phyloP scores from a whole-genome alignment of 2,113 vertebrate species.

The Triplophysa dalaica region DNA sequence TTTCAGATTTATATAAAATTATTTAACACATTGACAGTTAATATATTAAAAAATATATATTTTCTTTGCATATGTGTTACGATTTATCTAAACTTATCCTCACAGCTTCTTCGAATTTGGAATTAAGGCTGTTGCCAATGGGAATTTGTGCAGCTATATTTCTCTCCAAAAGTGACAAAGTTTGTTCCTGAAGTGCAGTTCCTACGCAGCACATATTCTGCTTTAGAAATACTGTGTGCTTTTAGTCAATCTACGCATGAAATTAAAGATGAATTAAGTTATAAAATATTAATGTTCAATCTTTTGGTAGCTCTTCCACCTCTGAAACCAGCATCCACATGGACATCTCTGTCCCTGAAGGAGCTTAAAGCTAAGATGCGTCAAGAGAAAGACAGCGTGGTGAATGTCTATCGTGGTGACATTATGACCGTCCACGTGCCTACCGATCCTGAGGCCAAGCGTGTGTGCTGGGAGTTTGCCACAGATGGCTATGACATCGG shows the following conservation, averaged over 20 bases:
- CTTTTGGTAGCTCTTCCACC: slow-evolving; percentile 78
- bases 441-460: slow-evolving; percentile 88
- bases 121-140: not conserved
- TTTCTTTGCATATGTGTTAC: too few species aligned
- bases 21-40: too few species aligned
- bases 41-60: too few species aligned
- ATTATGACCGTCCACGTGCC: slow-evolving; percentile 94
- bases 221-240: not conserved
- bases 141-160: not conserved
- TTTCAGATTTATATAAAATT: too few species aligned
- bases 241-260: not conserved
- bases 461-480: slow-evolving; percentile 96
- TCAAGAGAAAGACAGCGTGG: slow-evolving; percentile 84
- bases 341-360: slow-evolving; percentile 87
- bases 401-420: slow-evolving; percentile 93
- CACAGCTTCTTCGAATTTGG: too few species aligned
- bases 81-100: too few species aligned
- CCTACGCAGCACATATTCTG: not conserved
- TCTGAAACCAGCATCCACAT: slow-evolving; percentile 83
- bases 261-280: too few species aligned
- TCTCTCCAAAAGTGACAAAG: too few species aligned
- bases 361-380: slow-evolving; percentile 91
- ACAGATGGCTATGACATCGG: slow-evolving; percentile 96
- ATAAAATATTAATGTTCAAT: not conserved
- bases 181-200: not conserved